Evolutionary conservation across 2,797 vertebrate genomes (phyloP).

Genomic region (Hoplostethus atlanticus): DNA sequence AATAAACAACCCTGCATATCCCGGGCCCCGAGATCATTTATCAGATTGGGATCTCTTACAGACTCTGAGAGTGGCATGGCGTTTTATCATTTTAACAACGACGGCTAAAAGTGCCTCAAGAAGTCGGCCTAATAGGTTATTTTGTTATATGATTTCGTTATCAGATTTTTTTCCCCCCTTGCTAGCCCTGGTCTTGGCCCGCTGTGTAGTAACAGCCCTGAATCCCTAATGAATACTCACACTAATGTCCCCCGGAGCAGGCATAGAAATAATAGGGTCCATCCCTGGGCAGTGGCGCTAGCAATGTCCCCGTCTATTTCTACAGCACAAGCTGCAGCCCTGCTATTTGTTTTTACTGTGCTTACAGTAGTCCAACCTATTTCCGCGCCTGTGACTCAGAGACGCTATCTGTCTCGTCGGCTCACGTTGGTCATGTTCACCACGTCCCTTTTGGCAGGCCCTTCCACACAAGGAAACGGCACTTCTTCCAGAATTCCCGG

Average conservation of each 20-base stretch:
- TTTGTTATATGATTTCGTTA: conserved; percentile 83
- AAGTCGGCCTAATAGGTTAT: conserved; percentile 84
- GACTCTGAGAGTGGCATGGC: conserved; percentile 80
- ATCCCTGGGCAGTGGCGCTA: conserved; percentile 57
- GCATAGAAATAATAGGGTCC: conserved; percentile 71
- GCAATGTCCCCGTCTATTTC: conserved; percentile 54
- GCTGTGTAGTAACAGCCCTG: conserved; percentile 66
- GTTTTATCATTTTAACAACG: conserved; percentile 86
- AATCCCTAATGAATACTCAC: conserved; percentile 79
- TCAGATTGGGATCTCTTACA: conserved; percentile 82
- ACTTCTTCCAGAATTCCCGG: not conserved
- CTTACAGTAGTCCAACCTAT: conserved; percentile 28
- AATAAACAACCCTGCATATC: conserved; percentile 85
- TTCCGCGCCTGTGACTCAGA: conserved; percentile 29
- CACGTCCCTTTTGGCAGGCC: conserved; percentile 22
- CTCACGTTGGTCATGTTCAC: conserved; percentile 24
- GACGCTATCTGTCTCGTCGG: conserved; percentile 10
- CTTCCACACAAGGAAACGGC: not conserved
- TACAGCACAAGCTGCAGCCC: conserved; percentile 51
- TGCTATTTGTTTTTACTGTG: conserved; percentile 13
- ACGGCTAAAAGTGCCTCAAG: conserved; percentile 81
- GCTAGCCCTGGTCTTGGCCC: conserved; percentile 61
- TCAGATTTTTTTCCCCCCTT: conserved; percentile 61
- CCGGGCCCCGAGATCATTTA: conserved; percentile 80
- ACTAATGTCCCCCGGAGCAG: conserved; percentile 61